Conservation (phyloP, 2,888 invertebrate genomes). For the Blera fallax region DNA sequence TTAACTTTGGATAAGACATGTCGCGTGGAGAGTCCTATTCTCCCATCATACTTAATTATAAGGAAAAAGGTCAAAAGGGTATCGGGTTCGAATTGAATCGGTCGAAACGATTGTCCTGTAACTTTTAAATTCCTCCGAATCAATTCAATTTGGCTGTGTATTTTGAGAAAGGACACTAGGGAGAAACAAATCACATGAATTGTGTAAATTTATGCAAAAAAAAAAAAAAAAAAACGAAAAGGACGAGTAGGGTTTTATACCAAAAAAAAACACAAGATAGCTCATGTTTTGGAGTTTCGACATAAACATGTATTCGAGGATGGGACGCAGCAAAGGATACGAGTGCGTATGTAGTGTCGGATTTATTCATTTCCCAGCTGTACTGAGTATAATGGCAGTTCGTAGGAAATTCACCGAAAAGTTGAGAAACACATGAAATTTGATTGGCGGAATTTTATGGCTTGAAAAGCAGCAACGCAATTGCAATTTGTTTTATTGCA, state of each 20-base stretch:
- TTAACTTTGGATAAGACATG: not conserved
- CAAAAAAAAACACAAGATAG: not conserved
- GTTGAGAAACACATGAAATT: constrained; percentile 40
- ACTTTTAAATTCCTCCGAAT: constrained; percentile 13
- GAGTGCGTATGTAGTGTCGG: not conserved
- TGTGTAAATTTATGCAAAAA: constrained; percentile 1
- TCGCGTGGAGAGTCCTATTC: not conserved
- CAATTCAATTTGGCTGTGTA: constrained; percentile 6
- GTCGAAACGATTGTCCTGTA: not conserved
- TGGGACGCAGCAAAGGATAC: not conserved
- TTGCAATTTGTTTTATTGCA: constrained; percentile 22
- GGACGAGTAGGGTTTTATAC: not conserved
- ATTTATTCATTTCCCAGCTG: not conserved
- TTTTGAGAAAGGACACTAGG: not conserved
- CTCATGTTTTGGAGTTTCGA: not conserved
- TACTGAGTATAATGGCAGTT: not conserved
- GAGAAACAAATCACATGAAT: constrained; percentile 27
- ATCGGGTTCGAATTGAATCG: not conserved
- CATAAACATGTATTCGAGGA: not conserved
- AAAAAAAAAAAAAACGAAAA: not conserved
- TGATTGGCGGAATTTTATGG: constrained; percentile 34
- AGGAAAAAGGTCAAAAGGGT: constrained; percentile 2
- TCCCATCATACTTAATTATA: not conserved
- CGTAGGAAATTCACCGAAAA: not conserved
- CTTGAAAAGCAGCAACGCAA: not conserved